Evolutionary conservation across 2,113 vertebrate species (phyloP).

Genomic region (Sporophila hypoxantha): DNA sequence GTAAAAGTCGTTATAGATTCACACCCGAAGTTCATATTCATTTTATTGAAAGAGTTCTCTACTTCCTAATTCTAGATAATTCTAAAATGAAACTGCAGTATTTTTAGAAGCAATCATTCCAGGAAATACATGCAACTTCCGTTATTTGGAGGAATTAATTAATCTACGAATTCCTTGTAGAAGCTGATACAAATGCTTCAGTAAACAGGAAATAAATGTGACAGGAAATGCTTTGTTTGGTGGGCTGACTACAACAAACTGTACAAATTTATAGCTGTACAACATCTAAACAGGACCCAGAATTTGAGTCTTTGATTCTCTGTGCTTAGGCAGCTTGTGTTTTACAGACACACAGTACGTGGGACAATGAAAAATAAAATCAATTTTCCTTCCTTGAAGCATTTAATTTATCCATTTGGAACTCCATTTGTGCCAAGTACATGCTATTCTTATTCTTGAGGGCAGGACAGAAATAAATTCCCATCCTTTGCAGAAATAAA

Average conservation of each 20-base stretch:
- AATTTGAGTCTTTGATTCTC: not conserved
- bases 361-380: not conserved
- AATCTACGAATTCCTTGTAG: not conserved
- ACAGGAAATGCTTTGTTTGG: not conserved
- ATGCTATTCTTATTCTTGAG: not conserved
- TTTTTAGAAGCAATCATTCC: not conserved
- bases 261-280: not conserved
- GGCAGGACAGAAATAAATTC: not conserved
- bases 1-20: not conserved
- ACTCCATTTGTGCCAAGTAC: not conserved
- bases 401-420: not conserved
- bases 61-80: not conserved
- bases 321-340: not conserved
- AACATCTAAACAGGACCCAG: not conserved
- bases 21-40: not conserved
- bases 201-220: not conserved
- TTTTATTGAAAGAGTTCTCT: not conserved
- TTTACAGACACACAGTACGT: not conserved
- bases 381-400: not conserved
- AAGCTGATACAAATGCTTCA: not conserved
- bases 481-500: not conserved
- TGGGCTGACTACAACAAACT: not conserved
- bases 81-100: not conserved
- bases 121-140: not conserved
- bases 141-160: not conserved